Evolutionary conservation across 2,888 invertebrate genomes (phyloP).

Genomic region (Deroplatys truncata): DNA sequence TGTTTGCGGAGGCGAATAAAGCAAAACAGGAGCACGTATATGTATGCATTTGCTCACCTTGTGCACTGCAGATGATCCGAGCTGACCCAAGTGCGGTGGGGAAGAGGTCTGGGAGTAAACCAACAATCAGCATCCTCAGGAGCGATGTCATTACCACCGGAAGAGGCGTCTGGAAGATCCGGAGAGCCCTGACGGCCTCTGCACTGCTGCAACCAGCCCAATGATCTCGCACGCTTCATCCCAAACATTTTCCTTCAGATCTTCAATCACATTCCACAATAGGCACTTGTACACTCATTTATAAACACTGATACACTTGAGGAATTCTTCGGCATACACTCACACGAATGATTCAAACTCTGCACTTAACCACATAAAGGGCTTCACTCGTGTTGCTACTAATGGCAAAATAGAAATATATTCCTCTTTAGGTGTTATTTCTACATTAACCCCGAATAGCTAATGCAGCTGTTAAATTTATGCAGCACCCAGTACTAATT

Average conservation of each 20-base stretch:
- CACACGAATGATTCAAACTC: background rate
- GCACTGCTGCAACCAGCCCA: constrained; percentile 30
- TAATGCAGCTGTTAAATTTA: too few species aligned
- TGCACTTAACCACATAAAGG: background rate
- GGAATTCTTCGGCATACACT: background rate
- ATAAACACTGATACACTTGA: background rate
- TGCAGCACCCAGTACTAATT: too few species aligned
- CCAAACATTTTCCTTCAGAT: background rate
- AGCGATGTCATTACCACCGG: background rate
- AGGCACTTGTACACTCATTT: background rate
- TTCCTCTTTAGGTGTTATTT: too few species aligned
- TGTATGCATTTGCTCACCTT: background rate
- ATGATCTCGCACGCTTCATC: constrained; percentile 28
- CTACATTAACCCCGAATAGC: too few species aligned
- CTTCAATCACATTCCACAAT: background rate
- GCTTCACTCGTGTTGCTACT: too few species aligned
- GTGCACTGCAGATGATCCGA: constrained; percentile 21
- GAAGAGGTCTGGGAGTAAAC: background rate
- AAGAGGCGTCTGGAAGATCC: background rate
- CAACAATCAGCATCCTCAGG: background rate
- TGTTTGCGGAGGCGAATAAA: too few species aligned
- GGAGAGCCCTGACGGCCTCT: constrained; percentile 11
- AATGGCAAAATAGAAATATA: too few species aligned
- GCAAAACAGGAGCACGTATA: too few species aligned
- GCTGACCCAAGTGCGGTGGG: constrained; percentile 20